Evolutionary conservation across 1,140 invertebrate species (phyloP).

Genomic region (Drosophila burlai): DNA sequence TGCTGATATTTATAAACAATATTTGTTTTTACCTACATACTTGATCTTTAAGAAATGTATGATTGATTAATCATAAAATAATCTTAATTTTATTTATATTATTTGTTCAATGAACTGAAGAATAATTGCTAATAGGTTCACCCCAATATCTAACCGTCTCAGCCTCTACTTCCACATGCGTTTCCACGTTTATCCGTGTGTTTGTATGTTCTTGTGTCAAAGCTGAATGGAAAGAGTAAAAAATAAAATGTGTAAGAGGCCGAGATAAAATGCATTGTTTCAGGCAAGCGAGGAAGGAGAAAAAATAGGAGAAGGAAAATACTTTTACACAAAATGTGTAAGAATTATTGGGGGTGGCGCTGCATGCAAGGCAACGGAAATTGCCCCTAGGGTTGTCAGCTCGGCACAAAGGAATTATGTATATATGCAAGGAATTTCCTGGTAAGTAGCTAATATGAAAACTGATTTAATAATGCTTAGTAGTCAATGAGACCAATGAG

Average conservation of each 20-base stretch:
- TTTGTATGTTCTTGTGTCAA: constrained; percentile 63
- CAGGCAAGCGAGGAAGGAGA: constrained; percentile 16
- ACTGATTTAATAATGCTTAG: not conserved
- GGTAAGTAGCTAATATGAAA: not conserved
- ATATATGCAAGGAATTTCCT: not conserved
- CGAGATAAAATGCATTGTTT: constrained; percentile 81
- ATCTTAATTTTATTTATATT: not conserved
- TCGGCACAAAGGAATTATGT: not conserved
- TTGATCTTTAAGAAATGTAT: too few species aligned
- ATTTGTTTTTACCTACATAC: too few species aligned
- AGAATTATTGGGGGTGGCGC: constrained; percentile 47
- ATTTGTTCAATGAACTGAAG: not conserved
- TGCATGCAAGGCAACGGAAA: constrained; percentile 58
- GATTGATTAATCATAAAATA: too few species aligned
- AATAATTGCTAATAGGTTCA: constrained; percentile 27
- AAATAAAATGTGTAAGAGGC: constrained; percentile 78
- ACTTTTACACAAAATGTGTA: constrained; percentile 59
- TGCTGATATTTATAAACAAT: too few species aligned
- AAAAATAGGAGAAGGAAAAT: constrained; percentile 42
- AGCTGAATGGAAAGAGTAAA: constrained; percentile 65
- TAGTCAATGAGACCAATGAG: not conserved
- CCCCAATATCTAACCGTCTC: constrained; percentile 56
- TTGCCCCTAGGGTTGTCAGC: constrained; percentile 56
- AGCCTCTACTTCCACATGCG: constrained; percentile 37
- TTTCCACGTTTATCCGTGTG: constrained; percentile 28